Conservation (phyloP, 2,797 vertebrate species). For the Sebastes hubbsi region DNA sequence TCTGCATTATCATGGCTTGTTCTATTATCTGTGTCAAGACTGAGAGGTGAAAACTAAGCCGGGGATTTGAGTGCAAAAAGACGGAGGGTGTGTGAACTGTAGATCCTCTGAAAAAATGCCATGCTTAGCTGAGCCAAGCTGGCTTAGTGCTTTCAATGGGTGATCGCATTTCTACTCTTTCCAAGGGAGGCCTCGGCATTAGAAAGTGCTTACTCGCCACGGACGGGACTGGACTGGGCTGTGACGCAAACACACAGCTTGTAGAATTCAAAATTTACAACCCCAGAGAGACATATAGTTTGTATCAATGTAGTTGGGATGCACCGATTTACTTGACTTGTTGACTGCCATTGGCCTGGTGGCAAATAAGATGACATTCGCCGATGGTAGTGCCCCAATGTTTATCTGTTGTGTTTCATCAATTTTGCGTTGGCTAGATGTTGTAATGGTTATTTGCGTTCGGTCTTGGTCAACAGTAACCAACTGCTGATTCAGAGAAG, state of each 20-base stretch:
- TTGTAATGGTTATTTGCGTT: too few relatives aligned
- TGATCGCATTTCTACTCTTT: slow-evolving; percentile 47
- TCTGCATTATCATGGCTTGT: slow-evolving; percentile 29
- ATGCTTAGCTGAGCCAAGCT: slow-evolving; percentile 51
- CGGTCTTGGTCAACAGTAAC: too few relatives aligned
- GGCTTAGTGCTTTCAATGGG: slow-evolving; percentile 59
- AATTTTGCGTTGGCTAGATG: too few relatives aligned
- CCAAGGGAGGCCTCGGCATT: slow-evolving; percentile 23
- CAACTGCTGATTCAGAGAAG: too few relatives aligned
- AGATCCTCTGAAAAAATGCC: slow-evolving; percentile 37
- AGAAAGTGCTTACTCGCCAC: slow-evolving; percentile 50
- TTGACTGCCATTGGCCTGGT: too few relatives aligned
- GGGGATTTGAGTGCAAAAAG: slow-evolving; percentile 14
- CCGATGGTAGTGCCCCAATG: too few relatives aligned
- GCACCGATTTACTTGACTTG: too few relatives aligned
- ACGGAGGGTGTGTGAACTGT: slow-evolving; percentile 26
- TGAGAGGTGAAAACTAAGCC: slow-evolving; percentile 45
- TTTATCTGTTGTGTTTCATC: too few relatives aligned
- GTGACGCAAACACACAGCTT: slow-evolving; percentile 12
- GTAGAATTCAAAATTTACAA: slow-evolving; percentile 22
- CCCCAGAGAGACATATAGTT: background rate
- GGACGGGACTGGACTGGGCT: background rate
- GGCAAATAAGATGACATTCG: too few relatives aligned
- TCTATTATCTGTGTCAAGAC: slow-evolving; percentile 30
- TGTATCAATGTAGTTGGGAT: background rate